Evolutionary conservation across 2,888 invertebrate genomes (phyloP).

Genomic region (Idaea straminata): DNA sequence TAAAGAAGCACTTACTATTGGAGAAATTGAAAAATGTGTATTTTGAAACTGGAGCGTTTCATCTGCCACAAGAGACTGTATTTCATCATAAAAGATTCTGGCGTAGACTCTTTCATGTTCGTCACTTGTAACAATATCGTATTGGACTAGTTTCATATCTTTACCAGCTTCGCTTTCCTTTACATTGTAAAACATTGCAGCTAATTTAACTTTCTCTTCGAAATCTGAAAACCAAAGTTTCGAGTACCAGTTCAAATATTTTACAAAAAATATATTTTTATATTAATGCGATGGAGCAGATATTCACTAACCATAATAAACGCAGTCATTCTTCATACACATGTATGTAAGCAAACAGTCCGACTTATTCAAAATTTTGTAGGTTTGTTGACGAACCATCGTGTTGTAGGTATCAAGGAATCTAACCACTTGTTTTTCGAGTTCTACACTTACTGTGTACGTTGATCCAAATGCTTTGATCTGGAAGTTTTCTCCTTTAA

Average conservation of each 20-base stretch:
- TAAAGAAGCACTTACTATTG: constrained; percentile 66
- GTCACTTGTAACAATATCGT: constrained; percentile 62
- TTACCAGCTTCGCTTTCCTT: constrained; percentile 61
- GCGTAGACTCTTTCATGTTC: constrained; percentile 69
- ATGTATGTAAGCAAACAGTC: constrained; percentile 74
- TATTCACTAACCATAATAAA: constrained; percentile 52
- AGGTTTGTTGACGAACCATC: constrained; percentile 70
- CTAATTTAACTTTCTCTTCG: constrained; percentile 66
- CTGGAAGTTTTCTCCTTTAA: constrained; percentile 70
- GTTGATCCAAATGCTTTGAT: constrained; percentile 68
- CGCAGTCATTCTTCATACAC: constrained; percentile 78
- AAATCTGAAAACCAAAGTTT: constrained; percentile 49
- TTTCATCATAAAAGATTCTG: constrained; percentile 68
- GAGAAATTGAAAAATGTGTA: constrained; percentile 74
- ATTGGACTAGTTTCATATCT: constrained; percentile 57
- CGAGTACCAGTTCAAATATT: neutral
- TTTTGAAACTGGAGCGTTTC: constrained; percentile 58
- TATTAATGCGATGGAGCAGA: neutral
- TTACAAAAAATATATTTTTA: constrained; percentile 3
- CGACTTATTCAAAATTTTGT: constrained; percentile 79
- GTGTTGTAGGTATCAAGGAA: constrained; percentile 81
- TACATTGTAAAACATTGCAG: constrained; percentile 55
- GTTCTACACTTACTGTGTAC: constrained; percentile 64
- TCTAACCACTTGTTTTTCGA: constrained; percentile 72
- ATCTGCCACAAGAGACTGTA: constrained; percentile 65